Evolutionary conservation across 2,113 vertebrate genomes (phyloP).

Genomic region (Heterotilapia buettikoferi): DNA sequence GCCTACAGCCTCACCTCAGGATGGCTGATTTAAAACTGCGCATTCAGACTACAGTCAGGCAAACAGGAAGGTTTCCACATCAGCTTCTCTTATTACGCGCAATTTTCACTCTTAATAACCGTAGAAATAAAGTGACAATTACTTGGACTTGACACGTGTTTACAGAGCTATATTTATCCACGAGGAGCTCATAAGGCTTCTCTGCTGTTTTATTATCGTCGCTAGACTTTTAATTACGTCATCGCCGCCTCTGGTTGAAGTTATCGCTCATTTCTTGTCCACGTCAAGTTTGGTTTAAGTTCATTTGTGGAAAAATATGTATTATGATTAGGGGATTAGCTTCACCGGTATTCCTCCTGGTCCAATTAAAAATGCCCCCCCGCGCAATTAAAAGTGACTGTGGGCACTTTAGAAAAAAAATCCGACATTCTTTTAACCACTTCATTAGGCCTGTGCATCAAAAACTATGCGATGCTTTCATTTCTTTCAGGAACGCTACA

Average conservation of each 20-base stretch:
- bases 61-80: neutral
- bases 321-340: slow-evolving; percentile 46
- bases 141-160: neutral
- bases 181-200: neutral
- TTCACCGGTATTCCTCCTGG: slow-evolving; percentile 20
- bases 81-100: neutral
- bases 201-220: neutral
- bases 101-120: neutral
- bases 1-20: neutral
- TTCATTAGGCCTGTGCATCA: slow-evolving; percentile 79
- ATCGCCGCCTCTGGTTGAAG: neutral
- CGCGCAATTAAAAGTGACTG: slow-evolving; percentile 84
- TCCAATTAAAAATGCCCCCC: slow-evolving; percentile 86
- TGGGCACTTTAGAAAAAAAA: slow-evolving; percentile 72
- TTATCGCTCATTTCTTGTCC: neutral
- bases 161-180: neutral
- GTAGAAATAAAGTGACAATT: neutral
- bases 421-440: slow-evolving; percentile 81
- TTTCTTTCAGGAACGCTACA: slow-evolving; percentile 73
- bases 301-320: slow-evolving; percentile 13
- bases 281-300: neutral
- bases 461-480: slow-evolving; percentile 74
- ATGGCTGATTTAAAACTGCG: neutral
- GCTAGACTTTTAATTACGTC: neutral
- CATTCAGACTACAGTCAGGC: neutral